These are phyloP conservation scores for Apaloderma vittatum DNA, from an alignment of 2,113 vertebrate species.

Conservation along the genomic window DNA sequence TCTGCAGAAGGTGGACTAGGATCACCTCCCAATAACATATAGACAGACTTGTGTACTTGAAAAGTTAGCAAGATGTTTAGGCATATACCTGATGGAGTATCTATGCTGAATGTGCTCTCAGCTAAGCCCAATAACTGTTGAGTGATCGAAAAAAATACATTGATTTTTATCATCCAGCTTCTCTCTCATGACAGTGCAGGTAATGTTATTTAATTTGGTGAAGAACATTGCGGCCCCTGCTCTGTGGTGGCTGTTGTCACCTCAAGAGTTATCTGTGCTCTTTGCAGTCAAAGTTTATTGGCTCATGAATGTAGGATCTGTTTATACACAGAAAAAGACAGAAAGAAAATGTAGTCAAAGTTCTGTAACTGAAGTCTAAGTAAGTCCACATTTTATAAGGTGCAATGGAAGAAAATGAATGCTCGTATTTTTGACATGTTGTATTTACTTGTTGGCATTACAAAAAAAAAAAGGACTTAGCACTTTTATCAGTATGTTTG, in stretches of 20 bases:
- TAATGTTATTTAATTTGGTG: background rate
- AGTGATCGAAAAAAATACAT: background rate
- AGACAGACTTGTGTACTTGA: background rate
- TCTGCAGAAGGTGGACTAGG: background rate
- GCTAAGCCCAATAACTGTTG: fast-evolving
- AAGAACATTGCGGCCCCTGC: background rate
- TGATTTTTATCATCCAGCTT: background rate
- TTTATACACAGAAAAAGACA: background rate
- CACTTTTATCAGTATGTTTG: background rate
- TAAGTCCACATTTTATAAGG: background rate
- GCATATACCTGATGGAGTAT: background rate
- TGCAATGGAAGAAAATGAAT: background rate
- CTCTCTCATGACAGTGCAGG: fast-evolving
- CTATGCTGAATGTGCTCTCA: background rate
- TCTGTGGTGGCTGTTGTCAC: background rate
- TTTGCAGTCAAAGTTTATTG: background rate
- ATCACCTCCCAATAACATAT: background rate
- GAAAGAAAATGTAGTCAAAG: background rate
- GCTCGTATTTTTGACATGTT: background rate
- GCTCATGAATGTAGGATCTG: background rate
- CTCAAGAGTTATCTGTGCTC: background rate
- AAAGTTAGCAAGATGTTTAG: background rate
- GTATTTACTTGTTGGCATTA: background rate
- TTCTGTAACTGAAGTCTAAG: background rate
- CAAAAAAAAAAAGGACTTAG: background rate